A percentile compares a stretch with the other conserved stretches of the same genome.
Conservation (phyloP, 2,888 invertebrate species). For the Phrixothrix hirtus region DNA sequence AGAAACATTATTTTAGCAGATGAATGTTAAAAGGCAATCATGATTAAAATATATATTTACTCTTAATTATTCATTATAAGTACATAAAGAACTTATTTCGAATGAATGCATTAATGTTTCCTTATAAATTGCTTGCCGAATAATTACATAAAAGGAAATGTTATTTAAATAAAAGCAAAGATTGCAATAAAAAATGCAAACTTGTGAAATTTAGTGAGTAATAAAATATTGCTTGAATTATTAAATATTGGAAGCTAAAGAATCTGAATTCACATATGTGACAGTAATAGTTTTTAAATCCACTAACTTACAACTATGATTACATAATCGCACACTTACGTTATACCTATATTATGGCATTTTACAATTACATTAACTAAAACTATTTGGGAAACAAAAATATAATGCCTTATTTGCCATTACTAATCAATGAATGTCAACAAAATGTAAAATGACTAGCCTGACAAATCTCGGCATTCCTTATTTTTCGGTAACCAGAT, state of each 20-base stretch:
- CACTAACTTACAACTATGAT: slow-evolving; percentile 29
- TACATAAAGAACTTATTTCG: too few relatives aligned
- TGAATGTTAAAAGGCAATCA: too few relatives aligned
- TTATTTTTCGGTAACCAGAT: slow-evolving; percentile 21
- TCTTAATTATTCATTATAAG: too few relatives aligned
- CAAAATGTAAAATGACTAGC: slow-evolving; percentile 20
- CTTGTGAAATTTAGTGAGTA: slow-evolving; percentile 20
- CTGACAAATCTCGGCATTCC: slow-evolving; percentile 15
- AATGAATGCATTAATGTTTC: too few relatives aligned
- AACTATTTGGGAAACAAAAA: slow-evolving; percentile 7
- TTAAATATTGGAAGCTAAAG: slow-evolving; percentile 29
- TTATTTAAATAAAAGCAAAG: slow-evolving; percentile 14
- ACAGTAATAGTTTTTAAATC: slow-evolving; percentile 24
- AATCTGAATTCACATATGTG: slow-evolving; percentile 22
- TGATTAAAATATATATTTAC: too few relatives aligned
- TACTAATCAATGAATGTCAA: slow-evolving; percentile 11
- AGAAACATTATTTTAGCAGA: too few relatives aligned
- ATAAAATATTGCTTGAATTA: slow-evolving; percentile 28
- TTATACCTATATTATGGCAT: slow-evolving; percentile 50
- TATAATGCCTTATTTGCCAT: slow-evolving; percentile 9
- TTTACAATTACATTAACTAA: slow-evolving; percentile 48
- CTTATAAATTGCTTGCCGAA: slow-evolving; percentile 1
- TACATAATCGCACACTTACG: slow-evolving; percentile 49
- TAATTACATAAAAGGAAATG: too few relatives aligned
- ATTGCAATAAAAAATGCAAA: too few relatives aligned